A percentile compares a stretch with the other conserved stretches of the same genome.
Conservation (phyloP, 2,888 invertebrate species). For the Rhabditoides inermis region DNA sequence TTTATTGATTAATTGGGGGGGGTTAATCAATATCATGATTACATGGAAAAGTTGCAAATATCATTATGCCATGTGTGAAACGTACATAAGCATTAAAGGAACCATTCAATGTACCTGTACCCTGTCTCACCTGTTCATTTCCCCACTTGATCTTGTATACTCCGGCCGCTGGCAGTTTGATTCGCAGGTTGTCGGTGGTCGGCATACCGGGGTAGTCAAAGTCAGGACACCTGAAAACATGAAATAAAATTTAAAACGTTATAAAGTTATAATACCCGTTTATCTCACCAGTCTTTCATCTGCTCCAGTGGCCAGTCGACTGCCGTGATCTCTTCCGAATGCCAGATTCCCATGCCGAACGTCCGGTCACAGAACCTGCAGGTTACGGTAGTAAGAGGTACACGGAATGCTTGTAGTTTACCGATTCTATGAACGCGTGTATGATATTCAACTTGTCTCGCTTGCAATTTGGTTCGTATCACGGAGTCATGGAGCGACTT, state of each 20-base stretch:
- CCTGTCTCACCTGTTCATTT: constrained; percentile 30
- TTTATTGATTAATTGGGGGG: no score
- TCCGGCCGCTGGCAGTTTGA: constrained; percentile 26
- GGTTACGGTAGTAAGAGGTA: background rate
- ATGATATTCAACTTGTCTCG: background rate
- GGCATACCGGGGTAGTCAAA: constrained; percentile 38
- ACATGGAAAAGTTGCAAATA: no score
- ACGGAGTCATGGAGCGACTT: no score
- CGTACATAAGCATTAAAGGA: no score
- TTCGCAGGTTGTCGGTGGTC: constrained; percentile 29
- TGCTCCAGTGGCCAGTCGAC: constrained; percentile 12
- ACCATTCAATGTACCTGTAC: no score
- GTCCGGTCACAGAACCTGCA: constrained; percentile 37
- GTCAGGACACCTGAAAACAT: constrained; percentile 16
- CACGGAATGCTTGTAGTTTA: background rate
- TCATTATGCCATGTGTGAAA: no score
- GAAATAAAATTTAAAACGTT: no score
- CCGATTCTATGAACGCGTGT: background rate
- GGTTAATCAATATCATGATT: no score
- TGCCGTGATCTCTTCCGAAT: constrained; percentile 14
- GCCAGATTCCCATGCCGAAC: constrained; percentile 35
- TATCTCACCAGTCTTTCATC: constrained; percentile 22
- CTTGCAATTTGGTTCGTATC: no score
- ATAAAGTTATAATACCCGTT: background rate
- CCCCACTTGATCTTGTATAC: constrained; percentile 32